A percentile compares a stretch with the other conserved stretches of the same genome.
These are phyloP conservation scores for Pholis gunnellus DNA, from an alignment of 2,113 vertebrate genomes.

Conservation along the genomic window DNA sequence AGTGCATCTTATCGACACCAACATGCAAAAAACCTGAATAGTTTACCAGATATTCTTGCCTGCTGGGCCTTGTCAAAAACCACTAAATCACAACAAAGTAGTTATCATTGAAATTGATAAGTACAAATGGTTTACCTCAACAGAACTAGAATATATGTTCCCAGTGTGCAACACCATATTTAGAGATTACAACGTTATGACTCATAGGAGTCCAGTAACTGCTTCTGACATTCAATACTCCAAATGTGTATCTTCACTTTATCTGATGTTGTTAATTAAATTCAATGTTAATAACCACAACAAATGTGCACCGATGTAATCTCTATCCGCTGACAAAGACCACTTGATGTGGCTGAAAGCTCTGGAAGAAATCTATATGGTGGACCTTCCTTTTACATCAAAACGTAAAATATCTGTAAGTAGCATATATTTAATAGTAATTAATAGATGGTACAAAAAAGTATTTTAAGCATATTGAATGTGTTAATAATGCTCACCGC, in stretches of 20 bases:
- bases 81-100: background rate
- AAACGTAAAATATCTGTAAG: background rate
- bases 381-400: background rate
- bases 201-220: background rate
- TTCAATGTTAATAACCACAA: background rate
- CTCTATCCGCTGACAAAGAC: background rate
- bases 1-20: background rate
- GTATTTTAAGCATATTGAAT: background rate
- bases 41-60: background rate
- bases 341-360: background rate
- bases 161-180: background rate
- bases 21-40: background rate
- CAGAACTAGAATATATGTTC: background rate
- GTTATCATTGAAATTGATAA: background rate
- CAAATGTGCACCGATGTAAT: background rate
- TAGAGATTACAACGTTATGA: background rate
- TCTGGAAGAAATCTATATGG: background rate
- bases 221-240: background rate
- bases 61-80: background rate
- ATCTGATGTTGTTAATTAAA: background rate
- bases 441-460: background rate
- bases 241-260: background rate
- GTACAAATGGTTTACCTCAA: background rate
- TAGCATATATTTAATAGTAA: background rate
- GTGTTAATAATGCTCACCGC: conserved; percentile 81